Conservation (phyloP, 1,140 invertebrate genomes). For the Vanessa tameamea region DNA sequence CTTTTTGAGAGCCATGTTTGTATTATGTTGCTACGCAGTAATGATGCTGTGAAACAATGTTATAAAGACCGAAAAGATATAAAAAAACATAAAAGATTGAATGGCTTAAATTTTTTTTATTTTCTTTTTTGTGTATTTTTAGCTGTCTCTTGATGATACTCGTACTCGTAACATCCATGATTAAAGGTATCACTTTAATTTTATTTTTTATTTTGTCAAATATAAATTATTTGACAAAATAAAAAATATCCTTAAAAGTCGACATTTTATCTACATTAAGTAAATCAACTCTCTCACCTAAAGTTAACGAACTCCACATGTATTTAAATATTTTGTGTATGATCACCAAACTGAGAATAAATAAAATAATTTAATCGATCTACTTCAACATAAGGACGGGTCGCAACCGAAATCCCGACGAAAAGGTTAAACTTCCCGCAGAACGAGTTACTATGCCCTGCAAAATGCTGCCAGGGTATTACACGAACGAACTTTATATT, state of each 20-base stretch:
- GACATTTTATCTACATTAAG: too few species aligned
- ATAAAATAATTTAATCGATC: conserved; percentile 8
- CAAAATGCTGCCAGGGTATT: not conserved
- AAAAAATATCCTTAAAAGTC: too few species aligned
- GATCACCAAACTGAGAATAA: not conserved
- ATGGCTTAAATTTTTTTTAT: too few species aligned
- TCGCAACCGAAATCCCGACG: conserved; percentile 19
- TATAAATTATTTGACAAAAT: too few species aligned
- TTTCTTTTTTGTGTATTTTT: too few species aligned
- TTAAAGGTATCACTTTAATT: too few species aligned
- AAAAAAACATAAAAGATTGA: not conserved
- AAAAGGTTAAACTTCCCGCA: conserved; percentile 35
- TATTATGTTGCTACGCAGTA: not conserved
- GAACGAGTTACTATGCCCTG: conserved; percentile 12
- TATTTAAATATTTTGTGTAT: not conserved
- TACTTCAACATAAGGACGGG: conserved; percentile 21
- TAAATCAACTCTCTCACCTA: too few species aligned
- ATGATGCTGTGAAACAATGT: conserved; percentile 1
- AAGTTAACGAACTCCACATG: not conserved
- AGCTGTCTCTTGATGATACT: too few species aligned
- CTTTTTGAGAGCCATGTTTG: not conserved
- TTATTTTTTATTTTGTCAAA: too few species aligned
- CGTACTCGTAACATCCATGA: too few species aligned
- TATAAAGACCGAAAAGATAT: not conserved
- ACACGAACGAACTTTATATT: conserved; percentile 3